Percentiles rank a stretch among this genome's conserved stretches.
phyloP scores from a whole-genome alignment of 2,888 invertebrate genomes.

The Brachynemurus nebulosus region DNA sequence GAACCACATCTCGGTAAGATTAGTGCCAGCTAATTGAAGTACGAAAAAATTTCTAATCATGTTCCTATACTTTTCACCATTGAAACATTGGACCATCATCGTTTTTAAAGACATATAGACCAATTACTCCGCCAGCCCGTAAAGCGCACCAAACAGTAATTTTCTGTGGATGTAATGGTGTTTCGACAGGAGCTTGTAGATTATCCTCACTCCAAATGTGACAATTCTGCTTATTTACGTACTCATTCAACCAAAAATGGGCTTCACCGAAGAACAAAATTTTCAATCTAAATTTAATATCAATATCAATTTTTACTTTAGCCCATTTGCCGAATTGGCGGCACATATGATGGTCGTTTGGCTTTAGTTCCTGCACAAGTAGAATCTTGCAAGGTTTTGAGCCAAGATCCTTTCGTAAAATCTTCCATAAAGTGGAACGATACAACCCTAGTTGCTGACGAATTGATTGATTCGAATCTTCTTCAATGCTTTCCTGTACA shows the following conservation, averaged over 20 bases:
- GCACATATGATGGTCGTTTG: neutral
- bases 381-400: conserved; percentile 18
- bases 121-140: no score
- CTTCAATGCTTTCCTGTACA: no score
- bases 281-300: neutral
- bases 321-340: no score
- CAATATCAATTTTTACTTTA: neutral
- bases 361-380: conserved; percentile 7
- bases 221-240: no score
- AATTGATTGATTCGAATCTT: no score
- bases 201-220: no score
- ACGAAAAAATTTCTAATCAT: conserved; percentile 22
- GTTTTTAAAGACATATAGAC: conserved; percentile 25
- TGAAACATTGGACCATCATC: conserved; percentile 22
- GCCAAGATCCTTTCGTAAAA: conserved; percentile 20
- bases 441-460: no score
- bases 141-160: no score
- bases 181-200: no score
- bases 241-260: neutral
- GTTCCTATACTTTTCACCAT: conserved; percentile 21
- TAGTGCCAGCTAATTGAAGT: conserved; percentile 17
- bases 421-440: conserved; percentile 20
- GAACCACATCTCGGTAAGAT: conserved; percentile 12
- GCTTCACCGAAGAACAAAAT: neutral
- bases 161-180: no score